These are phyloP conservation scores for Chaetophractus vellerosus DNA, from an alignment of 2,797 vertebrate genomes.

Conservation along the genomic window DNA sequence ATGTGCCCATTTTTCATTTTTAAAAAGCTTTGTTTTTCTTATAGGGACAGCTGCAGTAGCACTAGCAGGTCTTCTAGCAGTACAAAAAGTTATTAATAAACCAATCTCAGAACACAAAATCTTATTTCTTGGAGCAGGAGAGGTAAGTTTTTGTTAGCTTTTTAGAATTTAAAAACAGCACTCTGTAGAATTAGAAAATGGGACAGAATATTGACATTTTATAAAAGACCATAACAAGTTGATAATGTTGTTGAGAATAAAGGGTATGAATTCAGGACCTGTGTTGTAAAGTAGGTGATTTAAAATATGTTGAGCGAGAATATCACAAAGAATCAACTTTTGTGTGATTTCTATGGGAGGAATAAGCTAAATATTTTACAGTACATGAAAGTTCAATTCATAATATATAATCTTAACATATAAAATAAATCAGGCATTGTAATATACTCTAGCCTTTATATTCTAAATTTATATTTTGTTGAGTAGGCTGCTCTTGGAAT, in stretches of 20 bases:
- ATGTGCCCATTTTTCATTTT: conserved; percentile 8
- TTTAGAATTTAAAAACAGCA: conserved; percentile 32
- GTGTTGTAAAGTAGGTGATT: conserved; percentile 20
- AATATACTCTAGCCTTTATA: not conserved
- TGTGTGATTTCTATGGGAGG: conserved; percentile 5
- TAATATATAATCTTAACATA: not conserved
- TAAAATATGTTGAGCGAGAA: conserved; percentile 33
- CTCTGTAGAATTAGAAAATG: conserved; percentile 48
- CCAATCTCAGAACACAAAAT: conserved; percentile 95
- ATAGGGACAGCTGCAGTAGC: conserved; percentile 97
- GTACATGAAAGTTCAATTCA: not conserved
- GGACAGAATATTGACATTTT: not conserved
- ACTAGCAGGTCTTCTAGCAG: conserved; percentile 95
- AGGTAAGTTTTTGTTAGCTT: conserved; percentile 90
- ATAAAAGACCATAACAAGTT: conserved; percentile 2
- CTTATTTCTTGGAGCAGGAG: conserved; percentile 98
- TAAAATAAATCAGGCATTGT: not conserved
- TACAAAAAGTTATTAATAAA: conserved; percentile 93
- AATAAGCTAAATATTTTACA: not conserved
- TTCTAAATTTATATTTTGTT: conserved; percentile 47
- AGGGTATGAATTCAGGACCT: not conserved
- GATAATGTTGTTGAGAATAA: not conserved
- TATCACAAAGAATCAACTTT: conserved; percentile 35
- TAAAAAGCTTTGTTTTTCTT: conserved; percentile 34
- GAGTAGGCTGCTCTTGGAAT: conserved; percentile 96